Percentiles rank a stretch among this genome's conserved stretches.
Evolutionary conservation across 2,113 vertebrate species (phyloP).

Genomic region (Pterocles burchelli): DNA sequence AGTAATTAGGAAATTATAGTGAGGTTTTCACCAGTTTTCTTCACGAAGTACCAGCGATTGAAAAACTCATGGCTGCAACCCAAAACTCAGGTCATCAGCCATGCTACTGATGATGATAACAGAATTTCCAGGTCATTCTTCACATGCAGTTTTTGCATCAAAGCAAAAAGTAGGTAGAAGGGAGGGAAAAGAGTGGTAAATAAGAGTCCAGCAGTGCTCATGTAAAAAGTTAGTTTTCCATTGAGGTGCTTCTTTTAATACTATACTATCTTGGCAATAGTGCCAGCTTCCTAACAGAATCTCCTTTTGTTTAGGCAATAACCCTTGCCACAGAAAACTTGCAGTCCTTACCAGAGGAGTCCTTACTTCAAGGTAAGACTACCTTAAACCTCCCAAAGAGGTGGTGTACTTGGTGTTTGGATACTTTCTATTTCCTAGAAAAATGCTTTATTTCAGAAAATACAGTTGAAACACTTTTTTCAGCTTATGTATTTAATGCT

Average conservation of each 20-base stretch:
- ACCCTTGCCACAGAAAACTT: background rate
- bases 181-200: background rate
- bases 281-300: background rate
- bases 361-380: slow-evolving; percentile 30
- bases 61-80: background rate
- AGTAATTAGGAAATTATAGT: background rate
- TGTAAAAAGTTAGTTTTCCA: background rate
- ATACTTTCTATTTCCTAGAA: background rate
- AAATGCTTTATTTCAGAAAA: background rate
- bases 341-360: background rate
- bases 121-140: background rate
- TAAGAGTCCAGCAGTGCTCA: background rate
- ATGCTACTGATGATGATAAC: background rate
- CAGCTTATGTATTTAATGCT: background rate
- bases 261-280: background rate
- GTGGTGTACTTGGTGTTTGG: background rate
- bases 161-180: background rate
- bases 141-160: background rate
- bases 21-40: background rate
- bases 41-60: background rate
- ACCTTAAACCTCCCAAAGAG: background rate
- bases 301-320: background rate
- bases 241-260: background rate
- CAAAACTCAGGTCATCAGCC: background rate
- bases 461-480: background rate